Evolutionary conservation across 1,140 invertebrate genomes (phyloP).

Genomic region (Panulirus ornatus): DNA sequence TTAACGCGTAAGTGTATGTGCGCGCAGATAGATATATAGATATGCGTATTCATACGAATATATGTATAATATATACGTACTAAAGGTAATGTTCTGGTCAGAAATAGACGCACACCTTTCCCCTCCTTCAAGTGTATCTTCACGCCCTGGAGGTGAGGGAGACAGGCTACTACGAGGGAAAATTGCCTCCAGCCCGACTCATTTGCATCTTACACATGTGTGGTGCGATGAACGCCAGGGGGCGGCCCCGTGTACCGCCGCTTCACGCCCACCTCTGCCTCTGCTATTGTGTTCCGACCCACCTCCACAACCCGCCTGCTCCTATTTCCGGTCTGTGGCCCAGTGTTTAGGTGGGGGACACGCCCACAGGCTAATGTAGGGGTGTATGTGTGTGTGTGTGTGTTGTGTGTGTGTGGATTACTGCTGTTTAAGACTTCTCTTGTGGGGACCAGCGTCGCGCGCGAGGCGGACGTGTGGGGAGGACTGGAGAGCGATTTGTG

Average conservation of each 20-base stretch:
- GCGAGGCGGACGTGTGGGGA: too few relatives aligned
- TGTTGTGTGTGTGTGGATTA: too few relatives aligned
- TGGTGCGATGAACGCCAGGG: not conserved
- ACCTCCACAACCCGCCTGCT: too few relatives aligned
- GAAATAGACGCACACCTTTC: not conserved
- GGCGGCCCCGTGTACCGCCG: not conserved
- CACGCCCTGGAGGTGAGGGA: not conserved
- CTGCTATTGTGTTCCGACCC: too few relatives aligned
- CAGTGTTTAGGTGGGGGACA: too few relatives aligned
- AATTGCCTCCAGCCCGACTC: not conserved
- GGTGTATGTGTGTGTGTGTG: too few relatives aligned
- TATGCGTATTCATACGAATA: not conserved
- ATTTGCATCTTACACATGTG: slow-evolving; percentile 13
- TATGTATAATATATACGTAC: slow-evolving; percentile 9
- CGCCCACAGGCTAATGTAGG: too few relatives aligned
- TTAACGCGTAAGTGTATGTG: slow-evolving; percentile 7
- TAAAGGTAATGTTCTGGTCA: not conserved
- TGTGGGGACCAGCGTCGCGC: too few relatives aligned
- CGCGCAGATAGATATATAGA: not conserved
- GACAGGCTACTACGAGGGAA: not conserved
- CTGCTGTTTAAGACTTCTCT: too few relatives aligned
- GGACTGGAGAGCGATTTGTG: too few relatives aligned
- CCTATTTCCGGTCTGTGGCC: too few relatives aligned
- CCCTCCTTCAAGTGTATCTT: not conserved
- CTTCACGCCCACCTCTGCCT: too few relatives aligned